These are phyloP conservation scores for Cisticola juncidis DNA, from an alignment of 2,113 vertebrate genomes.

Conservation along the genomic window DNA sequence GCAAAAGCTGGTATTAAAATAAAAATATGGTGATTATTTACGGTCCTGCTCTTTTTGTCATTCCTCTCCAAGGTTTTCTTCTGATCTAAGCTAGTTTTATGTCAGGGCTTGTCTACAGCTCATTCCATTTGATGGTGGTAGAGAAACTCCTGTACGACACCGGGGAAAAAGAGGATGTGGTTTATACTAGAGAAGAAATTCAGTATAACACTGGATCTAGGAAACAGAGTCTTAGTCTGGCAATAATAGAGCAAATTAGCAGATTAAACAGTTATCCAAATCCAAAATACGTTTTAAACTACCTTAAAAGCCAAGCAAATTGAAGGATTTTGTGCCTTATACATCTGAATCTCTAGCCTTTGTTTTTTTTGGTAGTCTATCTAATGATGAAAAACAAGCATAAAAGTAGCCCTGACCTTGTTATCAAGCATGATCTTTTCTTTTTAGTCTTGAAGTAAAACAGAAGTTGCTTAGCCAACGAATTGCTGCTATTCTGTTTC, in stretches of 20 bases:
- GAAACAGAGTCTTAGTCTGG: rapidly evolving
- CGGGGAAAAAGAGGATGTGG: not conserved
- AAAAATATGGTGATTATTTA: not conserved
- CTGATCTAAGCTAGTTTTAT: not conserved
- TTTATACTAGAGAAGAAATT: not conserved
- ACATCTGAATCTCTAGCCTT: not conserved
- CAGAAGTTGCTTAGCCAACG: not conserved
- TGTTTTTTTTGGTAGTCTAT: not conserved
- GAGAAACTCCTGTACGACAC: not conserved
- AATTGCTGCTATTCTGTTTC: not conserved
- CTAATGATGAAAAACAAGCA: not conserved
- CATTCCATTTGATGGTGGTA: not conserved
- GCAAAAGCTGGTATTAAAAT: not conserved
- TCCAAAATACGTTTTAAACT: not conserved
- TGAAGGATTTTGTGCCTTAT: not conserved
- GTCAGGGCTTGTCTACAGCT: not conserved
- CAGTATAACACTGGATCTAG: not conserved
- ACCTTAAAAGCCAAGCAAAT: not conserved
- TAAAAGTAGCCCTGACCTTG: not conserved
- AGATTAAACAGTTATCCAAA: not conserved
- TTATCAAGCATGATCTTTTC: not conserved
- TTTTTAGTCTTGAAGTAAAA: not conserved
- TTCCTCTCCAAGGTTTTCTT: not conserved
- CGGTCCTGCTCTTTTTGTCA: not conserved
- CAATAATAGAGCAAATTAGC: not conserved